Evolutionary conservation across 2,888 invertebrate genomes (phyloP).

Genomic region (Iphiclides podalirius): DNA sequence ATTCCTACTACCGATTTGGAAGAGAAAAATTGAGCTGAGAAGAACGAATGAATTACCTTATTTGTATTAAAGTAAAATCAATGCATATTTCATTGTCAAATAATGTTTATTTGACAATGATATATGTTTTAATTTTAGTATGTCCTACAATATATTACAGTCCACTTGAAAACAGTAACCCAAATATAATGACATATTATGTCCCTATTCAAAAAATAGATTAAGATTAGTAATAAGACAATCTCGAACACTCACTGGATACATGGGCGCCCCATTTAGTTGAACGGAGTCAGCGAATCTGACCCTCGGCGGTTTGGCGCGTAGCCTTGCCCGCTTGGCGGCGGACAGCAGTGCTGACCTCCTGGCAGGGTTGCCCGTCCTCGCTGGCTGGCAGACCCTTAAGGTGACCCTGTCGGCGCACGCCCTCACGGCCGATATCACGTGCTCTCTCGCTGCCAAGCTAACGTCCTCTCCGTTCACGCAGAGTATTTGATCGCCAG

Average conservation of each 20-base stretch:
- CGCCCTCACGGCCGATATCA: slow-evolving; percentile 92
- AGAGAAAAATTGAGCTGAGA: too few species aligned
- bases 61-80: too few species aligned
- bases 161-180: too few species aligned
- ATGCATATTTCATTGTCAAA: too few species aligned
- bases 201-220: too few species aligned
- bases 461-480: slow-evolving; percentile 96
- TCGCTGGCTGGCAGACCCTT: slow-evolving; percentile 90
- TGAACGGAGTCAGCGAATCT: slow-evolving; percentile 94
- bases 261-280: slow-evolving; percentile 90
- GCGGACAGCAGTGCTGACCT: slow-evolving; percentile 93
- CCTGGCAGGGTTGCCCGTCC: slow-evolving; percentile 75
- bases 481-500: slow-evolving; percentile 93
- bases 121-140: too few species aligned
- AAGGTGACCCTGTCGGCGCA: slow-evolving; percentile 88
- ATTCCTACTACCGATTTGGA: too few species aligned
- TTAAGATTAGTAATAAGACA: too few species aligned
- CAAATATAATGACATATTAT: too few species aligned
- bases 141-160: too few species aligned
- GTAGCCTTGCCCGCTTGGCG: slow-evolving; percentile 90
- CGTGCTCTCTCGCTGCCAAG: slow-evolving; percentile 91
- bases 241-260: slow-evolving; percentile 85
- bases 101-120: too few species aligned
- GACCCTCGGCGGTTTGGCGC: slow-evolving; percentile 90
- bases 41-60: too few species aligned